These are phyloP conservation scores for Hipposideros larvatus DNA, from an alignment of 2,797 vertebrate genomes.

Conservation along the genomic window DNA sequence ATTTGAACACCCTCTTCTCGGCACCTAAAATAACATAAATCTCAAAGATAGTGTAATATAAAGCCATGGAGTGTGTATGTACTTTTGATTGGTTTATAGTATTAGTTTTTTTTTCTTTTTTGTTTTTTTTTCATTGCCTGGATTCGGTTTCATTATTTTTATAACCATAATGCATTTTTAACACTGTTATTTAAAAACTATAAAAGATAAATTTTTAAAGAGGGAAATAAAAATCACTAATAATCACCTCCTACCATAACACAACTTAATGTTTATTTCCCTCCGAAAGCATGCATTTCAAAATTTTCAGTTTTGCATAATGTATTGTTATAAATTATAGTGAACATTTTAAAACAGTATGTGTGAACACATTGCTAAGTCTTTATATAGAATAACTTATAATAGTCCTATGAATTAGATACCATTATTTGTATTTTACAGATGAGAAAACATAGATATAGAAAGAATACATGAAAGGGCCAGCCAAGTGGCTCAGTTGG, in stretches of 20 bases:
- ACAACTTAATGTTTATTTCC: neutral
- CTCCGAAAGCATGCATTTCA: neutral
- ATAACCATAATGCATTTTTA: neutral
- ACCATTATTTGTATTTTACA: neutral
- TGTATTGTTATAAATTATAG: neutral
- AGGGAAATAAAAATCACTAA: neutral
- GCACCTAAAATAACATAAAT: neutral
- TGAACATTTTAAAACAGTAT: neutral
- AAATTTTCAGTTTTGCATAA: neutral
- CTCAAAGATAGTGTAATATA: neutral
- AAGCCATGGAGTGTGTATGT: neutral
- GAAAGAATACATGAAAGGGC: neutral
- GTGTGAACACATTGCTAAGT: neutral
- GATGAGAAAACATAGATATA: neutral
- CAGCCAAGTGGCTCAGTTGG: too few species aligned
- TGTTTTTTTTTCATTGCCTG: neutral
- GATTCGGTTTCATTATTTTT: neutral
- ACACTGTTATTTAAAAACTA: neutral
- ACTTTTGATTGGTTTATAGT: neutral
- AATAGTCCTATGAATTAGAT: neutral
- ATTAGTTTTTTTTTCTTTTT: neutral
- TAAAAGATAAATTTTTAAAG: neutral
- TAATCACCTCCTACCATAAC: neutral
- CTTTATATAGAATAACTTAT: neutral
- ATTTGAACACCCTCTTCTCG: neutral